phyloP scores from a whole-genome alignment of 2,888 invertebrate species.

The Himalopsyche anomala region DNA sequence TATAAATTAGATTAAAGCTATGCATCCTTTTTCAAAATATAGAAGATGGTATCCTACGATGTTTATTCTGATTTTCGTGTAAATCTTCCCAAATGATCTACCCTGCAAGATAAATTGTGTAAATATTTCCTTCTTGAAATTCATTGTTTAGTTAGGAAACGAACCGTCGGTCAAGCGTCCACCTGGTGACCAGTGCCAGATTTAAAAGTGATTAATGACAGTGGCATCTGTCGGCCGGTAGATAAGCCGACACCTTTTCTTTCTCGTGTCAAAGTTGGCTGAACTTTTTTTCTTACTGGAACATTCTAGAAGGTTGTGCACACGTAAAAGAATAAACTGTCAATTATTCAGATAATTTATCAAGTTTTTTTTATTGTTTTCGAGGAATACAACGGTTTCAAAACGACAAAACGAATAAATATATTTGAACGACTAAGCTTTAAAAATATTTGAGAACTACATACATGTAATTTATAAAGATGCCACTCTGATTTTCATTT shows the following conservation, averaged over 20 bases:
- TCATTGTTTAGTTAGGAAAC: constrained; percentile 46
- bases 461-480: too few species aligned
- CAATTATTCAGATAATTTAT: neutral
- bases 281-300: neutral
- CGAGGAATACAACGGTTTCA: too few species aligned
- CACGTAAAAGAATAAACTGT: too few species aligned
- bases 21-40: neutral
- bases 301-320: too few species aligned
- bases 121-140: constrained; percentile 9
- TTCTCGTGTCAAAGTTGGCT: constrained; percentile 2
- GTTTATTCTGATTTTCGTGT: too few species aligned
- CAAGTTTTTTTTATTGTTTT: too few species aligned
- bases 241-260: constrained; percentile 23
- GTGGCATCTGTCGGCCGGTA: constrained; percentile 29
- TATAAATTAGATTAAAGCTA: too few species aligned
- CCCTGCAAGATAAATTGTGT: neutral
- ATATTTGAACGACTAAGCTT: too few species aligned
- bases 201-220: constrained; percentile 34
- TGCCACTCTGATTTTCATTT: too few species aligned
- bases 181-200: constrained; percentile 29
- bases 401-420: too few species aligned
- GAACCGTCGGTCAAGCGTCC: constrained; percentile 39
- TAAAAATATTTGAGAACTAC: too few species aligned
- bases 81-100: neutral
- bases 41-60: too few species aligned